Evolutionary conservation across 1,140 invertebrate species (phyloP), one percentile per base, ranked within the genome.

Genomic region (Trichomalopsis sarcophagae): DNA sequence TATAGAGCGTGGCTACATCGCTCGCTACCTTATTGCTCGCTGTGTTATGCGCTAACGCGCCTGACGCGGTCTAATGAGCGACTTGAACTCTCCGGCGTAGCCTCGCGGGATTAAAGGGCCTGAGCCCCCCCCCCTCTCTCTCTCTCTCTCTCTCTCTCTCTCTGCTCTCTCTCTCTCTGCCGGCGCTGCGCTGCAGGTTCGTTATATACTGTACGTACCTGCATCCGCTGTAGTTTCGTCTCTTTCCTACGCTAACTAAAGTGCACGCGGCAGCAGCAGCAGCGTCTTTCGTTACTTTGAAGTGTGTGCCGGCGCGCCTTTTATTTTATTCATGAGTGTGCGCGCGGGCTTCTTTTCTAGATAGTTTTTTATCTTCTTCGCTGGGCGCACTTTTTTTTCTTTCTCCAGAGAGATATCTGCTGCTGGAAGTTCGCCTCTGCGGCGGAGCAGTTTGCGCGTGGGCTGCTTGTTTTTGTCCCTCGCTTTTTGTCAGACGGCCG

Each of bases 41-140:
- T 47, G 76, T 79, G 82, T 79, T 84, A 84, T 71, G 82, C 44
- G 68, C 82, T 79, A 84, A 80, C 83, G 77, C 83, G 33, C 30
- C 71, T 68, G 74, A 66, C 50, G 69, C 30, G 69, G 27, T 40
- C 50, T 84, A 84, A 84, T 75, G 83, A 84, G 83, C 77, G 69
- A 81, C 66, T 79, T 66, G 50, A 79, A 66, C 77, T 77, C 75
- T n/a, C 33, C 40, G 33, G 6, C 74, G 33, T 62, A 62, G 55
- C 55, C 55, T 50, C 77, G 50, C 50, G 77, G 55, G 75, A 77
- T 84, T 77, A 78, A 78, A 78, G 75, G 82, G 81, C n/a, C 69
- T 40, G 62, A 1, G 55, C 21, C 82, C 55, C 75, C 11, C 40
- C 0, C 71, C 9, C 30, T 11, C 40, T n/a, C 74, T 76, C 10